A percentile compares a stretch with the other conserved stretches of the same genome.
Conservation (phyloP, 1,140 invertebrate genomes). For the Platyscapa corneri region DNA sequence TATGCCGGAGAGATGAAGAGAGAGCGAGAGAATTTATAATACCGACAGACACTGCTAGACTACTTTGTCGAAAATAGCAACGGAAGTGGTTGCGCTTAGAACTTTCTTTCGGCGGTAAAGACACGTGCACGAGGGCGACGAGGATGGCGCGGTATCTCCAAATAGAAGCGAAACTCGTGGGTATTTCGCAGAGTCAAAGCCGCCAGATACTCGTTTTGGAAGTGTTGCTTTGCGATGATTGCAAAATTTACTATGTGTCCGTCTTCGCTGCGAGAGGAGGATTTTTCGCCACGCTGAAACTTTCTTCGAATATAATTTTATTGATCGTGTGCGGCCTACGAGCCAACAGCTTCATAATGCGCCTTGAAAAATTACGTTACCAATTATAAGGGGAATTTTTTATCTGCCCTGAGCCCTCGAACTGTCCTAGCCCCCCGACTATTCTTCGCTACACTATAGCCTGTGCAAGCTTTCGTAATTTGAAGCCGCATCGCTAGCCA, state of each 20-base stretch:
- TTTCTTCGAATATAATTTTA: neutral
- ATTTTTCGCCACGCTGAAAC: neutral
- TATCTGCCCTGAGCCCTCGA: no score
- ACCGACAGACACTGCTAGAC: neutral
- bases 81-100: slow-evolving; percentile 41
- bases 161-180: slow-evolving; percentile 43
- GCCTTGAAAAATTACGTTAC: neutral
- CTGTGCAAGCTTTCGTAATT: neutral
- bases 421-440: no score
- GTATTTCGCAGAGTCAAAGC: neutral
- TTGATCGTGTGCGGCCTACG: neutral
- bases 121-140: slow-evolving; percentile 10
- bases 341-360: neutral
- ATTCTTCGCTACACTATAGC: neutral
- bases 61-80: slow-evolving; percentile 53
- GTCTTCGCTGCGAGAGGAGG: neutral
- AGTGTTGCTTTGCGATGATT: no score
- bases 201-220: neutral
- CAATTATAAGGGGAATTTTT: neutral
- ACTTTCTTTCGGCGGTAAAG: slow-evolving; percentile 28
- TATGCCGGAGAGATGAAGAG: neutral
- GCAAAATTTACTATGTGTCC: neutral
- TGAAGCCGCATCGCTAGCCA: neutral
- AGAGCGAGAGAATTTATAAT: neutral
- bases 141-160: slow-evolving; percentile 37